Evolutionary conservation across 2,113 vertebrate genomes (phyloP), one percentile per base, ranked within the genome.

Genomic region (Ageneiosus marmoratus): DNA sequence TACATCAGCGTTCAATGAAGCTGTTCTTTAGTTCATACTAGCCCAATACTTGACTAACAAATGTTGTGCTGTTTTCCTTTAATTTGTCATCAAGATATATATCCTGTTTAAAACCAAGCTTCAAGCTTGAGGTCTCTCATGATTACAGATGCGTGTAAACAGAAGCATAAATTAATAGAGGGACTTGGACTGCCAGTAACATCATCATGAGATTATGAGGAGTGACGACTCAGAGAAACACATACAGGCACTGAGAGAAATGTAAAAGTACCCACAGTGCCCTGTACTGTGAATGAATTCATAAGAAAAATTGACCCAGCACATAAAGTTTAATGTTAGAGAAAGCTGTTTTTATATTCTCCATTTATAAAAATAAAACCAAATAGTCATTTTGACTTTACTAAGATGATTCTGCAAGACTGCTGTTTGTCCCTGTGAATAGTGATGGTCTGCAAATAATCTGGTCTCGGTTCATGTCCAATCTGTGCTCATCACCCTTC

Each of bases 401-500:
- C 24, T 27, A 73, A 72, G 69, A 72, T 27, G 13, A 48, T 48
- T 48, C n/a, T 72, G 34, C 8, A 67, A 10, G 34, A 67, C 65
- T 37, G 34, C 9, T 22, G 8, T 9, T 67, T 67, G 34, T 67
- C 20, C 34, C 34, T 48, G 69, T 7, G 44, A 16, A 48, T 73
- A 16, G 44, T 50, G 24, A 27, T 29, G 20, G 70, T 73, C n/a
- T 70, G 41, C 37, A 83, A 37, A 67, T 37, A 67, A 67, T 67
- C 63, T n/a, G 37, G 37, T 70, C 37, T 44, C 37, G 22, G 67
- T 46, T 70, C 67, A 70, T 44, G 41, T 44, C 41, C 37, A 70
- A 70, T n/a, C 67, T 70, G 67, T 9, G 24, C 75, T 84, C 37
- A 20, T 51, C 65, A 48, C 41, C 58, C 72, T 83, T 60, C 44